A percentile compares a stretch with the other conserved stretches of the same genome.
Conservation (phyloP, 2,113 vertebrate genomes). For the Anser brachyrhynchus region DNA sequence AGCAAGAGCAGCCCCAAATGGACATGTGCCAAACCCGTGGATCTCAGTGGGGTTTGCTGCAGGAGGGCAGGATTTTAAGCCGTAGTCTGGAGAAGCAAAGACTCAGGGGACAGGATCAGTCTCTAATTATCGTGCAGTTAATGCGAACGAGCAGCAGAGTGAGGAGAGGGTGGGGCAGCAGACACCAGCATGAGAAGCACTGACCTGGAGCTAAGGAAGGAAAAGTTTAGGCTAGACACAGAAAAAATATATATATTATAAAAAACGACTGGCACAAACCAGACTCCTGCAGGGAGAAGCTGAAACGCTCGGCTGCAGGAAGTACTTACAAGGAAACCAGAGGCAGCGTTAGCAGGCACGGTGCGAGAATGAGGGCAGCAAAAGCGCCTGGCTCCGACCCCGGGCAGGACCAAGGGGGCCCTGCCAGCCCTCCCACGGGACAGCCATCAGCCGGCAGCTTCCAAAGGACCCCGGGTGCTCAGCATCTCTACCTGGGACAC, state of each 20-base stretch:
- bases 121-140: slow-evolving; percentile 31
- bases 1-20: slow-evolving; percentile 15
- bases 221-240: neutral
- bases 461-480: neutral
- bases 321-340: neutral
- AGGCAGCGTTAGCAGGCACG: neutral
- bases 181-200: neutral
- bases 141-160: neutral
- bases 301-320: neutral
- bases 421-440: neutral
- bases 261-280: neutral
- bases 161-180: slow-evolving; percentile 25
- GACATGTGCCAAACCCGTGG: neutral
- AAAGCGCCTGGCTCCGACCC: neutral
- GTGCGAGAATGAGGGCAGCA: neutral
- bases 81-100: slow-evolving; percentile 20
- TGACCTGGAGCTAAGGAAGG: slow-evolving; percentile 7
- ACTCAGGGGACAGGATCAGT: neutral
- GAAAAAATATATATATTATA: too few relatives aligned
- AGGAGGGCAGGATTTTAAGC: neutral
- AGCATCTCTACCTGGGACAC: neutral
- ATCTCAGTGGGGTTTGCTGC: neutral
- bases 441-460: neutral
- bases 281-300: neutral
- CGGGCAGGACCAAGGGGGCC: neutral